These are phyloP conservation scores for Hyperoplus lanceolatus DNA, from an alignment of 2,797 vertebrate genomes.

Conservation along the genomic window DNA sequence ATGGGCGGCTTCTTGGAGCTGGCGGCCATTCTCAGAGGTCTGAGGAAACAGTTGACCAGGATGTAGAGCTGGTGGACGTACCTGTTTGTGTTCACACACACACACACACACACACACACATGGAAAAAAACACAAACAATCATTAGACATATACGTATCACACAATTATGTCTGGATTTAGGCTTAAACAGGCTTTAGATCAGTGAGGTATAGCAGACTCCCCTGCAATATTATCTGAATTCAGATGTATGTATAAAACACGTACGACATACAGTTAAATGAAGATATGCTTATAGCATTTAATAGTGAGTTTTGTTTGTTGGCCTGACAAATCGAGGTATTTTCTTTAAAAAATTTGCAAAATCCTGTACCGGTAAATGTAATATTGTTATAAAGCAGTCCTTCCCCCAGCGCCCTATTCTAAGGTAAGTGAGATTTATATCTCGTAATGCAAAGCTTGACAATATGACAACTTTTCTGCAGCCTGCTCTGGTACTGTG, in stretches of 20 bases:
- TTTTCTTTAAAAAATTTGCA: neutral
- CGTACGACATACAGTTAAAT: neutral
- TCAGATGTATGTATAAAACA: neutral
- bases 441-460: neutral
- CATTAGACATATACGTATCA: neutral
- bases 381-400: neutral
- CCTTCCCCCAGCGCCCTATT: neutral
- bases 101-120: constrained; percentile 33
- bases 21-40: constrained; percentile 96
- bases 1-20: constrained; percentile 99
- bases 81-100: constrained; percentile 49
- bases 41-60: constrained; percentile 96
- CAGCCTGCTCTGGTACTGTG: neutral
- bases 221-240: neutral
- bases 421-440: constrained; percentile 5
- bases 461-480: constrained; percentile 14
- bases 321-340: neutral
- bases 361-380: neutral
- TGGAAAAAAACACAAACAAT: neutral
- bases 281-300: neutral
- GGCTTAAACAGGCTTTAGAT: neutral
- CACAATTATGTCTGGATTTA: neutral
- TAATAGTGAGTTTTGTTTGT: too few relatives aligned
- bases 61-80: constrained; percentile 97
- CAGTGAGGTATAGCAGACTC: neutral